These are phyloP conservation scores for Natrix natrix DNA, from an alignment of 2,797 vertebrate genomes.

Conservation along the genomic window DNA sequence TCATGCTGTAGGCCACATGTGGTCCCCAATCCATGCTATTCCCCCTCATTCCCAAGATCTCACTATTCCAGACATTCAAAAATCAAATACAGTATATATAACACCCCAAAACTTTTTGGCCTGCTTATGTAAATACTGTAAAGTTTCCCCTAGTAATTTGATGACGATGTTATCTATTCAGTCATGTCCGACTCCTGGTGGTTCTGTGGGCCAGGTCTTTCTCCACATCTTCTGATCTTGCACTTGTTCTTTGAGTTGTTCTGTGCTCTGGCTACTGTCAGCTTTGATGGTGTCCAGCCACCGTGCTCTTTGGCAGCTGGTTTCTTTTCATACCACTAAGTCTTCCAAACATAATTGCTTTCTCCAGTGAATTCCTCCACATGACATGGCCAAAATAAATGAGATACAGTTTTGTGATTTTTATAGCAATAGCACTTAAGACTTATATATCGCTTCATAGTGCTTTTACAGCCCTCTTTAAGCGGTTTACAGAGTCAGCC, in stretches of 20 bases:
- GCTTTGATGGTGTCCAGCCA: not conserved
- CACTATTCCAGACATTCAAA: not conserved
- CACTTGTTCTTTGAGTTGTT: not conserved
- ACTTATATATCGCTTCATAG: no score
- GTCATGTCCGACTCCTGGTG: not conserved
- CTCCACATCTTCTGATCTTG: not conserved
- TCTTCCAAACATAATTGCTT: not conserved
- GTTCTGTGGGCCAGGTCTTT: not conserved
- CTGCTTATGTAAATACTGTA: not conserved
- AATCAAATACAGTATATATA: not conserved
- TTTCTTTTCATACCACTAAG: not conserved
- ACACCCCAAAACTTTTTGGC: not conserved
- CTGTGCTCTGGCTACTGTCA: not conserved
- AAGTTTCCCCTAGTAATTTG: not conserved
- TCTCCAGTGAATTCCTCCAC: not conserved
- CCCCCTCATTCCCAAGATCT: not conserved
- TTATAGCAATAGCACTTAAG: not conserved
- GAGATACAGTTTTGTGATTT: not conserved
- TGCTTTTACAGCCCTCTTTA: no score
- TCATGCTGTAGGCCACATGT: not conserved
- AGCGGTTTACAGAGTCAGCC: no score
- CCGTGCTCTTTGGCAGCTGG: not conserved
- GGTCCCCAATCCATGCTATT: not conserved
- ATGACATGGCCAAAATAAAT: not conserved
- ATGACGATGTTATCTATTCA: not conserved